A percentile compares a stretch with the other conserved stretches of the same genome.
Evolutionary conservation across 2,888 invertebrate species (phyloP).

Genomic region (Thecophora atra): DNA sequence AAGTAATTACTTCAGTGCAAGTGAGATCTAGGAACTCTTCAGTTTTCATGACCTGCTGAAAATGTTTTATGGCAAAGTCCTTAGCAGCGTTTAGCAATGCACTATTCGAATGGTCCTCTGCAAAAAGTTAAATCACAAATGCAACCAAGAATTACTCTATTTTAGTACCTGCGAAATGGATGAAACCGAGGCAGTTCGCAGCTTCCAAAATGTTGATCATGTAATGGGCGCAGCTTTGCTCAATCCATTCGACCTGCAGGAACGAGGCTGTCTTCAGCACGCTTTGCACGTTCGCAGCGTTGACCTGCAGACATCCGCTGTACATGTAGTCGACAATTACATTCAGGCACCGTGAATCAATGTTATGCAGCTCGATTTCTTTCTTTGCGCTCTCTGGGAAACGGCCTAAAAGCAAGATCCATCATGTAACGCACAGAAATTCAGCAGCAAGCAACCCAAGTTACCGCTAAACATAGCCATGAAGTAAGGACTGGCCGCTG

Average conservation of each 20-base stretch:
- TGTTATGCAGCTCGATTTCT: conserved; percentile 49
- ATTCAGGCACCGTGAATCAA: conserved; percentile 48
- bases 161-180: conserved; percentile 48
- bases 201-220: conserved; percentile 47
- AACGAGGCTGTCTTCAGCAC: conserved; percentile 50
- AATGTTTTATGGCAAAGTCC: conserved; percentile 51
- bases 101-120: conserved; percentile 50
- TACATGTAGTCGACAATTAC: conserved; percentile 52
- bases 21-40: conserved; percentile 53
- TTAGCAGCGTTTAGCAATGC: conserved; percentile 49
- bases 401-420: conserved; percentile 42
- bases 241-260: conserved; percentile 50
- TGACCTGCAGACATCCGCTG: conserved; percentile 49
- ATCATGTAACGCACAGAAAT: background rate
- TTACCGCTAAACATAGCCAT: conserved; percentile 53
- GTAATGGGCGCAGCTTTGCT: conserved; percentile 49
- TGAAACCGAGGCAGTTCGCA: conserved; percentile 52
- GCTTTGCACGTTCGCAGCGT: conserved; percentile 47
- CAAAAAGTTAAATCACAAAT: conserved; percentile 18
- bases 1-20: conserved; percentile 50
- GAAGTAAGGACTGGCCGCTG: conserved; percentile 54
- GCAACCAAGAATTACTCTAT: background rate
- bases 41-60: conserved; percentile 50
- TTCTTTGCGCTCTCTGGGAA: conserved; percentile 51
- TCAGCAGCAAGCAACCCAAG: background rate